These are phyloP conservation scores for Spinus pinus DNA, from an alignment of 2,797 vertebrate species.

Conservation along the genomic window DNA sequence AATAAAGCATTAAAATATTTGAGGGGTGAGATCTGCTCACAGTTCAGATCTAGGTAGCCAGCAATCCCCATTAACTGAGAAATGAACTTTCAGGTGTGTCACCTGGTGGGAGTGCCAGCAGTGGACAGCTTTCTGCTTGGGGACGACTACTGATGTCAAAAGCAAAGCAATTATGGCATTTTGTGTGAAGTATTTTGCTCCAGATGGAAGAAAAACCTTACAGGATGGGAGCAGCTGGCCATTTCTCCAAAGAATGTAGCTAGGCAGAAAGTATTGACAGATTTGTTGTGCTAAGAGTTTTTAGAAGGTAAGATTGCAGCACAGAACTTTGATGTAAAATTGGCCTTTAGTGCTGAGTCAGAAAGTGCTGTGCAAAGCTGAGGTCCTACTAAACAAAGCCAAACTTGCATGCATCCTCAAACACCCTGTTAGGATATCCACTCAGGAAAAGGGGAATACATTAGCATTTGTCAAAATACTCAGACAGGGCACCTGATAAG, in stretches of 20 bases:
- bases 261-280: conserved; percentile 8
- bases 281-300: not conserved
- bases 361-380: not conserved
- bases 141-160: not conserved
- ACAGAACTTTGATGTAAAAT: not conserved
- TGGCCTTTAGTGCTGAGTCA: not conserved
- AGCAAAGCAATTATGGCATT: not conserved
- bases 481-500: not conserved
- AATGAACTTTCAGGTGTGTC: not conserved
- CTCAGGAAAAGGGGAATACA: not conserved
- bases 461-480: not conserved
- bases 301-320: not conserved
- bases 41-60: not conserved
- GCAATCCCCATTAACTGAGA: not conserved
- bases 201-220: not conserved
- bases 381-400: not conserved
- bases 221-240: not conserved
- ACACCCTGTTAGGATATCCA: not conserved
- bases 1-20: not conserved
- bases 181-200: not conserved
- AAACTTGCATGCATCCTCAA: not conserved
- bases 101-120: not conserved
- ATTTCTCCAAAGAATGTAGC: not conserved
- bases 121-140: not conserved
- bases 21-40: not conserved